These are phyloP conservation scores for Phaonia tiefii DNA, from an alignment of 2,888 invertebrate genomes.

Conservation along the genomic window DNA sequence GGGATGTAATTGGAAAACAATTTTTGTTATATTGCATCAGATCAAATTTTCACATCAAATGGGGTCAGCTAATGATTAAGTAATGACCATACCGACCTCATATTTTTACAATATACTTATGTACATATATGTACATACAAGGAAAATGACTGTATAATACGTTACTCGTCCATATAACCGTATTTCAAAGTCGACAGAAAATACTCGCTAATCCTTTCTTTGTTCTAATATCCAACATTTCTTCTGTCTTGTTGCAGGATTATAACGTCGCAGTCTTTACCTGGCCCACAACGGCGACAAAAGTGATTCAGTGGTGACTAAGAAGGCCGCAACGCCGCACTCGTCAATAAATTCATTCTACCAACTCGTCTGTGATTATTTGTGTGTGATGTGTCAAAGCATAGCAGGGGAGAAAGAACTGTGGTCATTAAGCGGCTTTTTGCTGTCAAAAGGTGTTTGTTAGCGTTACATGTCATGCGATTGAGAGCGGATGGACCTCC, in stretches of 20 bases:
- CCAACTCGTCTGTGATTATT: constrained; percentile 1
- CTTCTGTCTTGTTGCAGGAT: no score
- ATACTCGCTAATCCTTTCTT: neutral
- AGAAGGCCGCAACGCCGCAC: neutral
- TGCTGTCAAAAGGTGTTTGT: neutral
- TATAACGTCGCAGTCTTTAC: neutral
- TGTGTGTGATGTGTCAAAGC: neutral
- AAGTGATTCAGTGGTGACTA: neutral
- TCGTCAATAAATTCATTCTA: neutral
- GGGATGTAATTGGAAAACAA: no score
- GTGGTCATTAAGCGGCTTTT: constrained; percentile 22
- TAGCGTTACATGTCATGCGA: neutral
- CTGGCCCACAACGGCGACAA: neutral
- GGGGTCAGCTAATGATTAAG: no score
- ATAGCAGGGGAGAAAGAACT: constrained; percentile 2
- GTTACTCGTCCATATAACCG: no score
- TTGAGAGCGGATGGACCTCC: constrained; percentile 8
- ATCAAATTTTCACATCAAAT: no score
- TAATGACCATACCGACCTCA: no score
- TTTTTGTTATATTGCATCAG: no score
- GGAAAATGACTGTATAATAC: no score
- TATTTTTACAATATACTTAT: no score
- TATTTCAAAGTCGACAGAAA: no score
- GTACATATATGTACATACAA: no score
- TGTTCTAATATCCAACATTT: neutral